Percentiles rank a stretch among this genome's conserved stretches.
These are phyloP conservation scores for Scaptodrosophila latifasciaeformis DNA, from an alignment of 2,888 invertebrate species.

Conservation along the genomic window DNA sequence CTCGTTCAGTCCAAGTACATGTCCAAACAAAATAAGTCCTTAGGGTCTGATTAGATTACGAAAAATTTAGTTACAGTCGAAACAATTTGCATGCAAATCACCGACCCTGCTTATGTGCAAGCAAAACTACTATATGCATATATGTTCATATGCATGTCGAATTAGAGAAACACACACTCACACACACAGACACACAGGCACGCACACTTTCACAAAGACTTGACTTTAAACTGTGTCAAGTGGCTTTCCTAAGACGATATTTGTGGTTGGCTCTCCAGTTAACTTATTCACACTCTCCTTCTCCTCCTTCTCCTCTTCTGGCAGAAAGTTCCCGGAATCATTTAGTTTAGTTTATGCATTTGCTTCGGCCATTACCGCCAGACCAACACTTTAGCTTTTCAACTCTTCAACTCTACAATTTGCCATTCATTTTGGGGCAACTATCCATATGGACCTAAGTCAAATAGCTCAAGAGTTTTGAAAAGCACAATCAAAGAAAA, in stretches of 20 bases:
- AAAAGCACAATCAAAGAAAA: no score
- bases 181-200: not conserved
- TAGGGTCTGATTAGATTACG: conserved; percentile 22
- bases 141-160: not conserved
- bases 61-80: conserved; percentile 13
- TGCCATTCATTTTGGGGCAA: no score
- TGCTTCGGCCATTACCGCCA: no score
- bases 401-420: no score
- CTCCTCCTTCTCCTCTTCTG: no score
- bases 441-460: no score
- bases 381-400: no score
- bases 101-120: conserved; percentile 2
- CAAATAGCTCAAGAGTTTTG: no score
- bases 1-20: conserved; percentile 7
- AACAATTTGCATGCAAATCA: conserved; percentile 20
- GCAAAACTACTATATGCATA: not conserved
- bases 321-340: no score
- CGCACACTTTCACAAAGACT: not conserved
- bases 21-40: conserved; percentile 21
- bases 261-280: not conserved
- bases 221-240: conserved; percentile 21
- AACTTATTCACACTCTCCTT: no score
- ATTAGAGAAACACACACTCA: not conserved
- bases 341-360: no score
- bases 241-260: conserved; percentile 15